Percentiles rank a stretch among this genome's conserved stretches.
Evolutionary conservation across 2,113 vertebrate species (phyloP).

Genomic region (Sebastes fasciatus): DNA sequence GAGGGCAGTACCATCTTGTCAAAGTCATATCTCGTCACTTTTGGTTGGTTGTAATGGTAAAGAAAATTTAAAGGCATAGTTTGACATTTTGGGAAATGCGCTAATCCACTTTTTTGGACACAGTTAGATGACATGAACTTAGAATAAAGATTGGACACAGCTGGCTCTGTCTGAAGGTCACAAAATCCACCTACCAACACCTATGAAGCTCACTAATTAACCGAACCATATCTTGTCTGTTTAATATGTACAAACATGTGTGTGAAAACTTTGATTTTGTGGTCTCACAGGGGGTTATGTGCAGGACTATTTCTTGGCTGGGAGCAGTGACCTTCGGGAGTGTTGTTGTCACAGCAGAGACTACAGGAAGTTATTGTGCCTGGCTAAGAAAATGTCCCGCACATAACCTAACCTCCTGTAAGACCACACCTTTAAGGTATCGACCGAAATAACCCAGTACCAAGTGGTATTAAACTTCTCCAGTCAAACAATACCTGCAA

Average conservation of each 20-base stretch:
- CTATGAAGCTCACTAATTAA: neutral
- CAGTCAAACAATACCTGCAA: no score
- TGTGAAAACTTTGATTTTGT: neutral
- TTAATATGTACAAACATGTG: neutral
- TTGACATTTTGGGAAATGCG: neutral
- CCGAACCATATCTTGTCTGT: neutral
- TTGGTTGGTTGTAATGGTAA: neutral
- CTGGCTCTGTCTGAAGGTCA: neutral
- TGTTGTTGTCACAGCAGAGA: constrained; percentile 4
- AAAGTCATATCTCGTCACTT: constrained; percentile 24
- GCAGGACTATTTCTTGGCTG: constrained; percentile 5
- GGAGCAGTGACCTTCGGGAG: neutral
- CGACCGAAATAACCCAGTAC: no score
- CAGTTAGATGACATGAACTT: neutral
- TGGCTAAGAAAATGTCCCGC: neutral
- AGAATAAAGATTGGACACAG: constrained; percentile 1
- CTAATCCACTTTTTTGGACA: neutral
- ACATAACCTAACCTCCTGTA: neutral
- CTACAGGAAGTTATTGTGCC: neutral
- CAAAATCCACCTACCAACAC: no score
- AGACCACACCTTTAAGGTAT: no score
- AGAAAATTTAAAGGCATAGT: neutral
- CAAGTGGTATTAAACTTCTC: no score
- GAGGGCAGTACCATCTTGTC: constrained; percentile 24
- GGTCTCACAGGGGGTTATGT: neutral